Conservation (phyloP, 1,140 invertebrate genomes). For the Cydia amplana region DNA sequence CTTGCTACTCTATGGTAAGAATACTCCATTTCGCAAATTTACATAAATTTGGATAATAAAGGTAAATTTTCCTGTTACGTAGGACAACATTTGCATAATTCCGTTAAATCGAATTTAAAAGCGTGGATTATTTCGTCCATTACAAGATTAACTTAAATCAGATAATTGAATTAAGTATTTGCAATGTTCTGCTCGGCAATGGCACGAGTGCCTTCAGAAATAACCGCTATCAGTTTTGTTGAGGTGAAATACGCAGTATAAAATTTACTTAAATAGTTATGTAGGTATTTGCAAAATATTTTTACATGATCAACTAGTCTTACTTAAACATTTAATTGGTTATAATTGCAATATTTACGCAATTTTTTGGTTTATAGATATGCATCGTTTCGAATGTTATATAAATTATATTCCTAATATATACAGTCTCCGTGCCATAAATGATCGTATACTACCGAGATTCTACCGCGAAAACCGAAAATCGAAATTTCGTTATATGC, state of each 20-base stretch:
- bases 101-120: slow-evolving; percentile 29
- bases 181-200: neutral
- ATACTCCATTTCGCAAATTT: slow-evolving; percentile 20
- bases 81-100: slow-evolving; percentile 29
- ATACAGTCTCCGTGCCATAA: too few species aligned
- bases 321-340: too few species aligned
- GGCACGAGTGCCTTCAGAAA: neutral
- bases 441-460: too few species aligned
- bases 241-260: neutral
- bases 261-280: too few species aligned
- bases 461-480: too few species aligned
- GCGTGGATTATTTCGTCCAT: slow-evolving; percentile 12
- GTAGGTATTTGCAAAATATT: too few species aligned
- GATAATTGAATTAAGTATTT: slow-evolving; percentile 13
- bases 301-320: too few species aligned
- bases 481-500: too few species aligned
- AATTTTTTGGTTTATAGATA: too few species aligned
- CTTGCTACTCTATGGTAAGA: slow-evolving; percentile 8
- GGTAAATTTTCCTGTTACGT: slow-evolving; percentile 16
- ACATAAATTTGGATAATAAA: slow-evolving; percentile 31
- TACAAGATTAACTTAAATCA: slow-evolving; percentile 6
- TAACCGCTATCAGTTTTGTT: neutral
- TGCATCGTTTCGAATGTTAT: too few species aligned
- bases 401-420: too few species aligned
- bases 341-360: too few species aligned